A percentile compares a stretch with the other conserved stretches of the same genome.
These are phyloP conservation scores for Eidolon helvum DNA, from an alignment of 2,113 vertebrate genomes.

Conservation along the genomic window DNA sequence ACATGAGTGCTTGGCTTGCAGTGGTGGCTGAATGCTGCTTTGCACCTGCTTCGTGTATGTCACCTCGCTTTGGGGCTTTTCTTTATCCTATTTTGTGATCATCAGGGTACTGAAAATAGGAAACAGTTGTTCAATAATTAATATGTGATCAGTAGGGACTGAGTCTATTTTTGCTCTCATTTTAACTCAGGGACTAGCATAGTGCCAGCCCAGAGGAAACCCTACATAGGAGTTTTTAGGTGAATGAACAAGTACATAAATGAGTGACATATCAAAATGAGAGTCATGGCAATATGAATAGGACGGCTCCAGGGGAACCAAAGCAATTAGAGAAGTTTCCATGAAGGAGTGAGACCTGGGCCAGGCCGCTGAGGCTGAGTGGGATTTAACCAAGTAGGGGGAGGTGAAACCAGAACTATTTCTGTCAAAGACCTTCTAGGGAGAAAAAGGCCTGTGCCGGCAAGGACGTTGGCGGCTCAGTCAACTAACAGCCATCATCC, in stretches of 20 bases:
- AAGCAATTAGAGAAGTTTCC: background rate
- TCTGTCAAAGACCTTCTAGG: background rate
- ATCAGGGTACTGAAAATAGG: background rate
- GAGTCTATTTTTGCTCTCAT: background rate
- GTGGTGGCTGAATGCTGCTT: background rate
- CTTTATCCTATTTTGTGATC: background rate
- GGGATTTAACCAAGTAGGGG: background rate
- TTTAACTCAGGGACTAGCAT: background rate
- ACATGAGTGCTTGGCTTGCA: background rate
- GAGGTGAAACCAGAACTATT: background rate
- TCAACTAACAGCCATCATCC: background rate
- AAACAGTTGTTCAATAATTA: background rate
- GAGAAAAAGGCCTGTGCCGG: background rate
- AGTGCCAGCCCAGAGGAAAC: background rate
- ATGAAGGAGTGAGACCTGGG: background rate
- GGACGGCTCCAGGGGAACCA: background rate
- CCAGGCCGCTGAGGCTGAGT: background rate
- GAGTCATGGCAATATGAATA: background rate
- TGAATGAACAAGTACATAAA: background rate
- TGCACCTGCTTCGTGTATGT: background rate
- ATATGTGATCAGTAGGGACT: background rate
- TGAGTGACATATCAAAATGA: background rate
- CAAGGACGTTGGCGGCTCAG: background rate
- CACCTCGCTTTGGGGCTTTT: background rate
- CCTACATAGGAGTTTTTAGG: background rate